Evolutionary conservation across 1,140 invertebrate genomes (phyloP), one percentile per base, ranked within the genome.

Genomic region (Heliothis subflexa): DNA sequence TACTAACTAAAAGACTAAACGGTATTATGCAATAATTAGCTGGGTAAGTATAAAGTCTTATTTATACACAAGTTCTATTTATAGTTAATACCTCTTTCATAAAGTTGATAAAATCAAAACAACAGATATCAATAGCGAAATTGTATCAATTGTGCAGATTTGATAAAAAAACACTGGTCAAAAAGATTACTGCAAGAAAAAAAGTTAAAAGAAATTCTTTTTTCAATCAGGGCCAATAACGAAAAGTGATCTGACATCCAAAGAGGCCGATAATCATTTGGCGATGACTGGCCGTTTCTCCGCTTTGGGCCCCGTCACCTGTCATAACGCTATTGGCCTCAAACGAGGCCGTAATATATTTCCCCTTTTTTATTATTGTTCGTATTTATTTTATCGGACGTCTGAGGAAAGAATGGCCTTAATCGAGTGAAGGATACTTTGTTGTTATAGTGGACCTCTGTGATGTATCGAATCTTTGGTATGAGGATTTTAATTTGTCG

Each of bases 221-320:
- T 87, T 83, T 86, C 81, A 78, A 84, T 83, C 49, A 68, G 78
- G 80, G 64, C 78, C 86, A 88, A 90, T 87, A 88, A 85, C 81
- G 79, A 83, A 84, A 85, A 83, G 68, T 74, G 84, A 85, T 87
- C 83, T 79, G 81, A 83, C 82, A 71, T 81, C 66, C 77, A 87
- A 86, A 82, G 79, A 84, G 86, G 81, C 84, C 85, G 81, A 85
- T 91, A 91, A 91, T 91, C 83, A 91, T 91, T 91, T 88, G 84
- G 73, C 84, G 83, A 86, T 91, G 89, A 91, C 89, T 91, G 83
- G 86, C 84, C 84, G 83, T 81, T 90, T 88, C 81, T 79, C 66
- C 70, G 75, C 80, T 89, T 89, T 89, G 83, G 87, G 81, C 71
- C 82, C n/a, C 86, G 83, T 91, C 87, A 88, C 88, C 88, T 89